Base-by-base conservation (phyloP, 2,797 vertebrate genomes). In the Phataginus tetradactyla region DNA sequence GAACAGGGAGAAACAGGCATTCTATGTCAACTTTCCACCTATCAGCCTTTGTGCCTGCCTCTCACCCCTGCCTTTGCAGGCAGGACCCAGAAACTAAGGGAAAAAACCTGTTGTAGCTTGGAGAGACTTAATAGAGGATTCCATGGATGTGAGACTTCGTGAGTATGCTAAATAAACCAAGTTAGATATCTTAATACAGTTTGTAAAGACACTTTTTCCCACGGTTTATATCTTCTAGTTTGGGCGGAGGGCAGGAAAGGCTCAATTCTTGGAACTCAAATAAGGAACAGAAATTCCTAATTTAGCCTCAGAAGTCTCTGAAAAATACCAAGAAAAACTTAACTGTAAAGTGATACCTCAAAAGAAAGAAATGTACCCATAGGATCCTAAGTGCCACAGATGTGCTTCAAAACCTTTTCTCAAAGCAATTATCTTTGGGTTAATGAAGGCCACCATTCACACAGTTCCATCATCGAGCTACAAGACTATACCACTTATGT, bases 231-330 rank as follows among this genome's bases (percentile, higher is more conserved):
- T 96, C 97, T 97, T 96, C 91, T 91, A 97, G 42, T 94, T 90
- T 96, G 89, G 96, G 96, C 63, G 27, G 91, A 96, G 91, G 86
- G 96, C 94, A 96, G 96, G 91, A 96, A 92, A 97, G 91, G 94
- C 96, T 91, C 79, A 97, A 77, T 97, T 97, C 97, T 91, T 96
- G 96, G 94, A 97, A 98, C 84, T 80, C 25, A 15, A 95, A 98
- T 86, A 96, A 90, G 93, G 95, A 97, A 96, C 94, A 97, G 78
- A 95, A 96, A 97, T 96, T 97, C 97, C 90, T 95, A 97, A 97
- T 95, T 97, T 96, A 96, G 96, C 90, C 69, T 96, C 83, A 78
- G 81, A 97, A 90, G 45, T 96, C 93, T 95, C 83, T 95, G 84
- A 97, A 96, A 97, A 96, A 92, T 77, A 95, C 94, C 86, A 95